Base-by-base conservation (phyloP, 2,797 vertebrate genomes). In the Brachymystax lenok region DNA sequence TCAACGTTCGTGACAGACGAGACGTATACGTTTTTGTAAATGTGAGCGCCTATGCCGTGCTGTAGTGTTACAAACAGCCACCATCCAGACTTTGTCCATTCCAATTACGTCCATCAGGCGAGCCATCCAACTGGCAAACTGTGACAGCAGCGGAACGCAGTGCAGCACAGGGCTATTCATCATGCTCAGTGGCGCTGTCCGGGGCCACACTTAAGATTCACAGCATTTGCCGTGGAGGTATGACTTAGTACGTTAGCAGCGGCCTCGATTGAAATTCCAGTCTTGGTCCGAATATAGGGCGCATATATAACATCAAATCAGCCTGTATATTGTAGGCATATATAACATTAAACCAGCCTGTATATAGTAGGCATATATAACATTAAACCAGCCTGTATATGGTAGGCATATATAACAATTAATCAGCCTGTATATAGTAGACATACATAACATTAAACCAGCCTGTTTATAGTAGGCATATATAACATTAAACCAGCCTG, bases 231-330 rank as follows among this genome's bases (percentile, higher is more conserved):
- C 21, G 8, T 19, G 24, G 30, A 54, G 59, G 46, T 27, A 24
- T 3, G 28, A 66, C 59, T 61, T 63, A 74, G 68, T 76, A 33
- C 51, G 24, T 74, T 69, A n/a, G 33, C 50, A 21, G n/a, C 71
- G 30, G 30, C 40, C n/a, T 73, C 78, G 61, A 71, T 83, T 83
- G 70, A 77, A 51, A 85, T 85, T 73, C 84, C 76, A 76, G 33
- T 73, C 75, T 51, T 77, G 79, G 64, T 40, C 59, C 21, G 56
- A 63, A 28, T 79, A 54, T 69, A 14, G 21, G 5, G 8, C 6
- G 64, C 75, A 83, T 81, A 35, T 35, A 1, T 35, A 35, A 35
- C 35, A 35, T 35, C 7, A 35, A 7, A 35, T 6, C 35, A 35
- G 35, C 6, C 35, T 35, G 6, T 35, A 35, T 35, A 35, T 7